Evolutionary conservation across 2,888 invertebrate genomes (phyloP), one percentile per base, ranked within the genome.

Genomic region (Volucella inanis): DNA sequence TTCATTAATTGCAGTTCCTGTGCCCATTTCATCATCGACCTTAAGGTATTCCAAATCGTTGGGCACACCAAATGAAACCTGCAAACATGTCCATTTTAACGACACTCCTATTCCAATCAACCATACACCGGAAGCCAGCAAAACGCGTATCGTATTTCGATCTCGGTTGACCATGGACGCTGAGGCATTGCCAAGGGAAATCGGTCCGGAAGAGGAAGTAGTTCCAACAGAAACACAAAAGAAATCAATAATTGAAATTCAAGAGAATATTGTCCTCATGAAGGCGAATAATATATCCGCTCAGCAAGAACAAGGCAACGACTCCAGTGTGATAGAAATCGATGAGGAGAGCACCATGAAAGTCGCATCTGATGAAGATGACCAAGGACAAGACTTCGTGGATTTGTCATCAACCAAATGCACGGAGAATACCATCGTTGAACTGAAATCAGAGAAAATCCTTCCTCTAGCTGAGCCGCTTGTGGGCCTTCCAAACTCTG

Each of bases 11-110:
- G 11, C 14, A 84, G 80, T 84, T 75, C 84, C 84, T 22, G 65
- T 80, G 14, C 84, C 84, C 0, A 84, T 80, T 10, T 80, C 80
- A 1, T 84, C 84, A 1, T 84, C 84, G 1, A 84, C 84, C 0
- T 18, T 84, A 6, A 61, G 55, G 2, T 11, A 47, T 1, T 64
- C 79, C 4, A 83, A 55, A 18, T 41, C 75, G 0, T 50, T 64
- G 39, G 57, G 55, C 10, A 83, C 83, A 1, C 80, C 80, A 12
- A 52, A 18, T 1, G n/a, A n/a, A 8, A 62, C 81, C 0, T n/a
- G 11, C 2, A 72, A 61, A 38, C 84, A 84, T 38, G 54, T 79
- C 1, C 65, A 61, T 10, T 84, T 80, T 10, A 38, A 54, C 11
- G 75, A 65, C 2, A 39, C 9, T 41, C 18, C 12, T 3, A 77